Evolutionary conservation across 2,113 vertebrate genomes (phyloP).

Genomic region (Protobothrops mucrosquamatus): DNA sequence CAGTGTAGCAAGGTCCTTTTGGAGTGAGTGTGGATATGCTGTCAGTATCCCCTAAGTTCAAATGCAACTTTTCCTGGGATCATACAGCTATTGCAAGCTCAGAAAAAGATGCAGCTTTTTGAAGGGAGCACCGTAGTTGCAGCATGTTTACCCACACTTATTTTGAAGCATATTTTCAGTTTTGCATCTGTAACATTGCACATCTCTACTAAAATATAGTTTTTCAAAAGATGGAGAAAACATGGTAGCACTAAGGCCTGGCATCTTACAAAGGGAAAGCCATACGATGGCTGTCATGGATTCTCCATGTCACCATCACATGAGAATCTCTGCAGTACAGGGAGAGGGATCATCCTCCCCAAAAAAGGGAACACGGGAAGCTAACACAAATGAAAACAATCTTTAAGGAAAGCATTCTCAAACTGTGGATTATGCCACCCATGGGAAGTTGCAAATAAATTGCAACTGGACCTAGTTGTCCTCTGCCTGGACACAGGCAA

Average conservation of each 20-base stretch:
- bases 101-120: background rate
- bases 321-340: background rate
- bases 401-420: no score
- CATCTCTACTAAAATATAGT: background rate
- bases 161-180: background rate
- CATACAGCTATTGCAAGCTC: background rate
- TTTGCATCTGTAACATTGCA: background rate
- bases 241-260: background rate
- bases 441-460: no score
- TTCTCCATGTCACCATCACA: background rate
- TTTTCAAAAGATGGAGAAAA: background rate
- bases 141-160: background rate
- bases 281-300: background rate
- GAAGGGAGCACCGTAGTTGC: background rate
- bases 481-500: no score
- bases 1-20: background rate
- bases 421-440: no score
- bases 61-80: background rate
- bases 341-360: background rate
- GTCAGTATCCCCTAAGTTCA: background rate
- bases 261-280: background rate
- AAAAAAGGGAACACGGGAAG: no score
- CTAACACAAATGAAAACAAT: background rate
- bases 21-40: background rate
- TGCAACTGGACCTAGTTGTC: no score